Conservation (phyloP, 2,888 invertebrate genomes). For the Drosophila neotestacea region DNA sequence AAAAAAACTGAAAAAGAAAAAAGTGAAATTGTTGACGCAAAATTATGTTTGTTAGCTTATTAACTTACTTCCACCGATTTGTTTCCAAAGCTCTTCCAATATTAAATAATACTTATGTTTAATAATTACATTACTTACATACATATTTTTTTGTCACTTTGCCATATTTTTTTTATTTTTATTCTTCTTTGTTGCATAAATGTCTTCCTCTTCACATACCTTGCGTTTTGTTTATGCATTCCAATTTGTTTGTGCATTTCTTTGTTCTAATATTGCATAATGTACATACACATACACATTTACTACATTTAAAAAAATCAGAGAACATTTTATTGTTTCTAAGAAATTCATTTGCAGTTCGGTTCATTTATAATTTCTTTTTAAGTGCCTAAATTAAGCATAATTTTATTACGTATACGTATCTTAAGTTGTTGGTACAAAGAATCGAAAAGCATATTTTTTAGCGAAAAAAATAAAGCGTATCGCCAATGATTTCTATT, state of each 20-base stretch:
- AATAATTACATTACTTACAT: slow-evolving; percentile 47
- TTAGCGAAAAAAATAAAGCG: slow-evolving; percentile 73
- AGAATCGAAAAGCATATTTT: slow-evolving; percentile 73
- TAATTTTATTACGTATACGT: slow-evolving; percentile 65
- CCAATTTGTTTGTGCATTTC: slow-evolving; percentile 75
- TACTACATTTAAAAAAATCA: slow-evolving; percentile 25
- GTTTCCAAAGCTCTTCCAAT: slow-evolving; percentile 80
- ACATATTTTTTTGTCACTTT: slow-evolving; percentile 56
- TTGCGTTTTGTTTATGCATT: slow-evolving; percentile 77
- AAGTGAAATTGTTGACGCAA: slow-evolving; percentile 65
- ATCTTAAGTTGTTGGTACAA: slow-evolving; percentile 82
- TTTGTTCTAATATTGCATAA: slow-evolving; percentile 62
- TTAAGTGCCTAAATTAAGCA: slow-evolving; percentile 56
- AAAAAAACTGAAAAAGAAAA: slow-evolving; percentile 37
- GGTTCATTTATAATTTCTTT: slow-evolving; percentile 66
- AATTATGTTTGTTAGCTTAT: slow-evolving; percentile 75
- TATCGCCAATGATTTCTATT: slow-evolving; percentile 65
- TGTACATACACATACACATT: slow-evolving; percentile 61
- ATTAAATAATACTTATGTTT: slow-evolving; percentile 64
- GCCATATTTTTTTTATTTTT: slow-evolving; percentile 69
- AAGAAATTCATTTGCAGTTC: slow-evolving; percentile 52
- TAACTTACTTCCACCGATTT: slow-evolving; percentile 78
- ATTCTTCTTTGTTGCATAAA: slow-evolving; percentile 51
- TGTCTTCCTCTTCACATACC: slow-evolving; percentile 63
- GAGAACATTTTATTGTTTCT: slow-evolving; percentile 51